Base-by-base conservation (phyloP, 2,113 vertebrate genomes). In the Epinephelus cyanopodus region DNA sequence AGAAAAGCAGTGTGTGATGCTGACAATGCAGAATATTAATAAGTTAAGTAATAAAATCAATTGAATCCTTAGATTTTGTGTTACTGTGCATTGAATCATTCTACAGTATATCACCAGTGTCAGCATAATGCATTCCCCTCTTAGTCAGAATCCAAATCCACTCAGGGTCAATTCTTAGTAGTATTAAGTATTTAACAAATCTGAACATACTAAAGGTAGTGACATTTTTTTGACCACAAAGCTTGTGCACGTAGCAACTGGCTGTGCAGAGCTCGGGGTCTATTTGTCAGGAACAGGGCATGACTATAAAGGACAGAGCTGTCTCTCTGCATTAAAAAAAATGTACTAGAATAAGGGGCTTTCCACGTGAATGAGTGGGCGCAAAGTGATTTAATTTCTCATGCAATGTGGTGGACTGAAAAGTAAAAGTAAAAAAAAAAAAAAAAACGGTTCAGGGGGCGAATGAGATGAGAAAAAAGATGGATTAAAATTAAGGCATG, bases 241-340 rank as follows among this genome's bases (percentile, higher is more conserved):
- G 60, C 64, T 79, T 69, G 58, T 82, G 79, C 77, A 79, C 33
- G 66, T 77, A 79, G 79, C 54, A 62, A 79, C 76, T 71, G 84
- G 69, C 75, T 73, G 54, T 9, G 48, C 2, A 53, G 62, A 68
- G 77, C 73, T 77, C 1, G 11, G 39, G 86, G 75, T 91, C 82
- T 71, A 19, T 87, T 90, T 80, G 62, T 92, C 87, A 90, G 85
- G 87, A 79, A 62, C 83, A 81, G 67, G 54, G 61, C 64, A 70
- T 72, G 71, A 85, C 82, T 82, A 79, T 68, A 89, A 87, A 92
- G 85, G 90, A 94, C 92, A 89, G 92, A 82, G 88, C 75, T 91
- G 91, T 92, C 92, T 93, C 76, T 81, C 84, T 87, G 77, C 80
- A 94, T 94, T 94, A 92, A 90, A 92, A 89, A 86, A 88, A 90